These are phyloP conservation scores for Torymus aiolomorphi DNA, from an alignment of 2,888 invertebrate genomes.

Conservation along the genomic window DNA sequence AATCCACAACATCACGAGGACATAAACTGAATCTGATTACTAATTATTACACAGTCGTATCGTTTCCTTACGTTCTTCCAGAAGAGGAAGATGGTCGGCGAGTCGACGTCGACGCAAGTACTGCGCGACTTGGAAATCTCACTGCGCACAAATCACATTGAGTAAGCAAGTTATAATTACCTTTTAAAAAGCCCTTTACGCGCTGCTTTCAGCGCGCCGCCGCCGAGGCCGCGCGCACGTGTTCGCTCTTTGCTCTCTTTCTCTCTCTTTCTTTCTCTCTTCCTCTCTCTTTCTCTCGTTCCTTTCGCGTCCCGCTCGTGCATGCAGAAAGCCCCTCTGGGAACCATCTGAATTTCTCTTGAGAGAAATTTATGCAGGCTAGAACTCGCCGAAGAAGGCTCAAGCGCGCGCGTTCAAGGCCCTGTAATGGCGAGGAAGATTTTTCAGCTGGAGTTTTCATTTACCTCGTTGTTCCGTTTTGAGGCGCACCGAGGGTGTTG, in stretches of 20 bases:
- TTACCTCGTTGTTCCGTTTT: background rate
- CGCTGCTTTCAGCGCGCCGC: too few relatives aligned
- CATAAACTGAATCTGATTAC: constrained; percentile 39
- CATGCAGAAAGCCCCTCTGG: background rate
- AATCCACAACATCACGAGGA: constrained; percentile 9
- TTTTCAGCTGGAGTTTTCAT: constrained; percentile 36
- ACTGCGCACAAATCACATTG: constrained; percentile 98
- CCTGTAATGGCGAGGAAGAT: constrained; percentile 6
- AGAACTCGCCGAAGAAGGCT: background rate
- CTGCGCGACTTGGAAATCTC: constrained; percentile 99
- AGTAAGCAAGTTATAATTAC: constrained; percentile 81
- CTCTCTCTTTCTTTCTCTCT: background rate
- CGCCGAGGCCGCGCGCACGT: too few relatives aligned
- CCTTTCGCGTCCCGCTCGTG: background rate
- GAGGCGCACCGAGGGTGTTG: background rate
- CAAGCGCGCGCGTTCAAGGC: background rate
- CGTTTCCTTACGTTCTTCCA: constrained; percentile 80
- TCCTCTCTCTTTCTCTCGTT: background rate
- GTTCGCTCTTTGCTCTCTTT: background rate
- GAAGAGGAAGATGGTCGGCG: constrained; percentile 98
- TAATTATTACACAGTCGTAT: constrained; percentile 71
- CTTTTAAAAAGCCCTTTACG: background rate
- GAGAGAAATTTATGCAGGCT: constrained; percentile 27
- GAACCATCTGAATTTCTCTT: constrained; percentile 2
- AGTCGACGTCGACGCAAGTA: constrained; percentile 98